phyloP scores from a whole-genome alignment of 2,797 vertebrate genomes.

The Sphaeramia orbicularis region DNA sequence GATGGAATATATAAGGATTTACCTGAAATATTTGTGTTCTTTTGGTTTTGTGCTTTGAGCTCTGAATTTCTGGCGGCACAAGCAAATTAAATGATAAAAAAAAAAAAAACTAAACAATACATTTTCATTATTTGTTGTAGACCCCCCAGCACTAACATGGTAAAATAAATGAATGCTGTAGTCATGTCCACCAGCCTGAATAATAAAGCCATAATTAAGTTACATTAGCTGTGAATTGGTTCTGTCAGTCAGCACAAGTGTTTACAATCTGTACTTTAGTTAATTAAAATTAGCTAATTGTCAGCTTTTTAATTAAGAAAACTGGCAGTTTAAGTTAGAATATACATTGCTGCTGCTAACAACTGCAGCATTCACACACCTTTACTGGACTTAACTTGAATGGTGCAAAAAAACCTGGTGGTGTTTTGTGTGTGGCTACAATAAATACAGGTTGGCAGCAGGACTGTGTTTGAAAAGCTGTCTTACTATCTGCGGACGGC shows the following conservation, averaged over 20 bases:
- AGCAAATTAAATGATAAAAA: constrained; percentile 28
- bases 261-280: too few species aligned
- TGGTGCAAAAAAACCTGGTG: background rate
- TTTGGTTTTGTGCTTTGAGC: constrained; percentile 20
- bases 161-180: background rate
- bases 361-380: background rate
- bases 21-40: constrained; percentile 60
- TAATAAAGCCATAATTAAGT: background rate
- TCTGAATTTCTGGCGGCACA: constrained; percentile 36
- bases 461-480: constrained; percentile 22
- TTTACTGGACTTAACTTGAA: constrained; percentile 9
- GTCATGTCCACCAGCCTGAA: background rate
- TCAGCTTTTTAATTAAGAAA: too few species aligned
- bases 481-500: constrained; percentile 24
- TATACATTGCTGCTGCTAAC: background rate
- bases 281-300: too few species aligned
- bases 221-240: background rate
- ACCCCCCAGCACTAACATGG: background rate
- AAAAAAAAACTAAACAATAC: background rate
- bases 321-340: too few species aligned
- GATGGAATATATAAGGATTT: constrained; percentile 67
- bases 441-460: constrained; percentile 30
- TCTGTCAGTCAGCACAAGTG: background rate
- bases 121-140: background rate
- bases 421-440: constrained; percentile 1